Conservation (phyloP, 2,113 vertebrate genomes). For the Plecotus auritus region DNA sequence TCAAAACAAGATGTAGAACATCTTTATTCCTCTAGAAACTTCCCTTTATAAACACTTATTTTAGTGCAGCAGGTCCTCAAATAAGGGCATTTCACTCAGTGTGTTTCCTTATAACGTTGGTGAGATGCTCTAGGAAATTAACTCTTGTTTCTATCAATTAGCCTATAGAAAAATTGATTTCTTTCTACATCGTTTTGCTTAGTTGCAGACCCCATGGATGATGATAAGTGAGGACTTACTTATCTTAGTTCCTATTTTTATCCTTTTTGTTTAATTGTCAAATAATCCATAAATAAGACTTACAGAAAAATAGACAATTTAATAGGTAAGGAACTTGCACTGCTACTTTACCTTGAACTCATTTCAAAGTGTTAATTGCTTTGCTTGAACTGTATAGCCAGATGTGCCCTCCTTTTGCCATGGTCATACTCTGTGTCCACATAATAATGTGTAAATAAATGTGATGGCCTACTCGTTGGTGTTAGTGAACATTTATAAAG, state of each 20-base stretch:
- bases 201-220: not conserved
- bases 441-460: not conserved
- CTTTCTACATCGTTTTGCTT: not conserved
- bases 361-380: not conserved
- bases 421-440: not conserved
- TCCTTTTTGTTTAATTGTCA: slow-evolving; percentile 11
- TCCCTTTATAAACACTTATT: not conserved
- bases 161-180: not conserved
- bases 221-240: not conserved
- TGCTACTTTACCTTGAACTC: not conserved
- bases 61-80: not conserved
- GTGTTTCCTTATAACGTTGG: not conserved
- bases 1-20: not conserved
- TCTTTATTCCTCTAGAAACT: not conserved
- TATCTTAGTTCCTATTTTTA: not conserved
- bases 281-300: not conserved
- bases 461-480: not conserved
- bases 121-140: not conserved
- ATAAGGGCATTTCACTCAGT: not conserved
- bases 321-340: not conserved
- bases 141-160: not conserved
- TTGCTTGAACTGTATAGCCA: not conserved
- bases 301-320: not conserved
- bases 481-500: not conserved
- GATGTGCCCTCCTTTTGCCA: not conserved